Base-by-base conservation (phyloP, 2,113 vertebrate genomes). In the Poecilia latipinna region DNA sequence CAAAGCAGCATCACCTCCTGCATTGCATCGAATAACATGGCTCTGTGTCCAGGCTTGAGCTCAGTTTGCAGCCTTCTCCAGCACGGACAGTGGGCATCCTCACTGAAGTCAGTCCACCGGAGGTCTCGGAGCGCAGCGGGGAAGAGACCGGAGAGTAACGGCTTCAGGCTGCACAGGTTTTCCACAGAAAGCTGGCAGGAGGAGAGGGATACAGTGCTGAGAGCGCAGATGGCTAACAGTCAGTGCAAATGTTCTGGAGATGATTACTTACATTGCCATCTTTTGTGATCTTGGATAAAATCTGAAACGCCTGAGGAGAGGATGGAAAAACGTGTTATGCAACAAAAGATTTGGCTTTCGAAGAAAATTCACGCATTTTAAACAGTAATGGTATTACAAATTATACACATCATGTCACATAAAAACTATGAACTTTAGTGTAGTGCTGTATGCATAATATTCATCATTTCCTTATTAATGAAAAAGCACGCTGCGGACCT, bases 41-140 rank as follows among this genome's bases (percentile, higher is more conserved):
- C 95, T 3, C 90, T 95, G 28, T 96, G 95, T 15, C 93, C 93
- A 3, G 94, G 93, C 13, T 90, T 93, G 10, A 97, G 94, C 61
- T 93, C 92, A 1, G 91, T 83, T 60, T 96, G 91, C 68, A 95
- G 77, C 4, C 82, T 84, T 60, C 68, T 92, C 93, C 96, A 94
- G 86, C 97, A 97, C 24, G 86, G 85, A 62, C 97, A 97, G 61
- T 82, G 87, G 28, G 79, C 75, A 35, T 44, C 28, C 60, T 86
- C 79, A 75, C 91, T 86, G 57, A 89, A 80, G 62, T 82, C 89
- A 66, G 94, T 82, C 86, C 90, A 90, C 54, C 78, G 75, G 54
- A 96, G 86, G 75, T 79, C 86, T 82, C 86, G 89, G 78, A 97
- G 88, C 33, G 93, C 91, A 61, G 92, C 86, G 17, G 95, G 94